Evolutionary conservation across 2,888 invertebrate species (phyloP), one percentile per base, ranked within the genome.

Genomic region (Torymus texanus): DNA sequence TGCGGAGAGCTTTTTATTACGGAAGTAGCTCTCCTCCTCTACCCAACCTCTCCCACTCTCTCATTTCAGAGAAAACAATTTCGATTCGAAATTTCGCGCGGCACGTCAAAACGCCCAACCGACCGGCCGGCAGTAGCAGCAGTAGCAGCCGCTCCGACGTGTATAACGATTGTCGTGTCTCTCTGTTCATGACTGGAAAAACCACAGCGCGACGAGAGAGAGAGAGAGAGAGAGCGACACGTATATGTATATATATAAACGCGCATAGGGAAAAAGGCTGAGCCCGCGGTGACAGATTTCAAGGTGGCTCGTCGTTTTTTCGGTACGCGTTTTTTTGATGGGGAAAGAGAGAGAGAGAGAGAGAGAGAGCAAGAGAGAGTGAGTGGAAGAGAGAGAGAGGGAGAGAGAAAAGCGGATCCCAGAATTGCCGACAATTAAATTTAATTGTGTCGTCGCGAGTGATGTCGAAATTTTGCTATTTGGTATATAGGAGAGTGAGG

Each of bases 31-130:
- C 4, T 51, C 63, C 29, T 41, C 11, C 24, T 29, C 29, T 24
- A 12, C 18, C 24, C 41, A 1, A 18, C 41, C 76, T 55, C 16
- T 63, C 58, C 61, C 55, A n/a, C 55, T 24, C 59, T 51, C 66
- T 71, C 65, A 53, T 59, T 77, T 77, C 77, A 50, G 59, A 58
- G 66, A 58, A 73, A 78, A 73, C 67, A 68, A 73, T 78, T 66
- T 73, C 73, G 56, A 78, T 78, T 78, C 24, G 67, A 78, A 73
- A 67, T 78, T 78, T 78, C 29, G 67, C 72, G 71, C 72, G 29
- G 41, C 29, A n/a, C 66, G 58, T 58, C n/a, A 76, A 76, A 76
- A 76, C 61, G 29, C 55, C 11, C 18, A n/a, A 2, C n/a, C n/a
- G 2, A 11, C 63, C n/a, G 61, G 12, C 11, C 13, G 18, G 41